Percentiles rank a stretch among this genome's conserved stretches.
Conservation (phyloP, 2,888 invertebrate genomes). For the Stomorhina lunata region DNA sequence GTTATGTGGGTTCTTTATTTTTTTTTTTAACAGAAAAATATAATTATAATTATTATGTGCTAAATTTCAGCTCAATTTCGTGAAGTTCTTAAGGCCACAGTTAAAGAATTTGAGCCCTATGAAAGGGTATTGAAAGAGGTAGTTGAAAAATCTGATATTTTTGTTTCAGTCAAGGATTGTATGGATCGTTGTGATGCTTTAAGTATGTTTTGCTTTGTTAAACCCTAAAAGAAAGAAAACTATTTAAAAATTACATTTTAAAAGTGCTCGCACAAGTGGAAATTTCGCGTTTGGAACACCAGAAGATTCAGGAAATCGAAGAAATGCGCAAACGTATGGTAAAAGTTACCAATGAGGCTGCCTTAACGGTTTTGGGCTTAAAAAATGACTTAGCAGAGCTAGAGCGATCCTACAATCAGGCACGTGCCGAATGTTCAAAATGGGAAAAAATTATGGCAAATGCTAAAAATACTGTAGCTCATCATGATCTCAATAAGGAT, state of each 20-base stretch:
- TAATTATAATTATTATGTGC: background rate
- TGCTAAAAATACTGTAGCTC: constrained; percentile 73
- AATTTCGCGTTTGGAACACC: constrained; percentile 73
- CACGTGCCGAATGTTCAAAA: constrained; percentile 73
- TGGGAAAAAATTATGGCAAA: constrained; percentile 77
- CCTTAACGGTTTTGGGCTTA: constrained; percentile 75
- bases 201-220: constrained; percentile 69
- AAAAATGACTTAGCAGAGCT: constrained; percentile 77
- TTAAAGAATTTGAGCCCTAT: constrained; percentile 76
- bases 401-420: constrained; percentile 75
- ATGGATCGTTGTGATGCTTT: constrained; percentile 79
- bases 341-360: constrained; percentile 77
- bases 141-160: constrained; percentile 73
- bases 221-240: background rate
- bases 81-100: constrained; percentile 71
- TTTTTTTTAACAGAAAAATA: background rate
- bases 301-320: constrained; percentile 76
- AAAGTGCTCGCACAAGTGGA: constrained; percentile 79
- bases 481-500: constrained; percentile 73
- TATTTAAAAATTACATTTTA: no score
- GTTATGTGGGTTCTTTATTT: constrained; percentile 25
- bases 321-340: constrained; percentile 77
- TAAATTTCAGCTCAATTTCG: constrained; percentile 69
- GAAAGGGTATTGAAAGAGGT: constrained; percentile 77
- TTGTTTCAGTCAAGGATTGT: constrained; percentile 77